Evolutionary conservation across 2,888 invertebrate genomes (phyloP), one percentile per base, ranked within the genome.

Genomic region (Unio pictorum): DNA sequence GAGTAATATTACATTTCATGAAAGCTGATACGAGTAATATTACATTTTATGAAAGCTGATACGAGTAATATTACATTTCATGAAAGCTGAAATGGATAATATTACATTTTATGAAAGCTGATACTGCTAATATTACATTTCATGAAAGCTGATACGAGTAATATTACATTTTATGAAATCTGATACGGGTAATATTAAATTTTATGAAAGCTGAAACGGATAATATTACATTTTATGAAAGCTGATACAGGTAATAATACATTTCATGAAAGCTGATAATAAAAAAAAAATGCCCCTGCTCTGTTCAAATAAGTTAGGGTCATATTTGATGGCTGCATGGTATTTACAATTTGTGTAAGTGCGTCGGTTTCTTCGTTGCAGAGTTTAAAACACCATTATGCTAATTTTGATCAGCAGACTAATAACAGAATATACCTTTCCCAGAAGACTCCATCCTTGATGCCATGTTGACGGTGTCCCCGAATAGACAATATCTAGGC

Each of bases 401-500:
- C 20, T 23, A 5, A 5, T 56, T 15, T 64, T 45, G 7, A 34
- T 34, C 34, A 34, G 34, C 3, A 15, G 45, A 15, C 15, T 3
- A 45, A 45, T 45, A 15, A 45, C 3, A 56, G 26, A 34, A 72
- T 61, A 45, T 67, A 85, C 87, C 83, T 81, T 84, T 84, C 7
- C 87, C 86, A 0, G 84, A 85, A 8, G 86, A 86, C 66, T 87
- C 87, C 87, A 87, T 87, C 34, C 86, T 74, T 2, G 84, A 83
- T 3, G 86, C 86, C 82, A 85, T 83, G 65, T 86, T 87, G 20
- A 87, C 84, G 0, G 85, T 87, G 69, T 87, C 87, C 0, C 87
- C 87, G 73, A 87, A 86, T 64, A 87, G 70, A 70, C 87, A 87
- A 65, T 87, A 87, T 23, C 86, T 68, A 4, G 87, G 87, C 85